These are phyloP conservation scores for Mythimna ferrago DNA, from an alignment of 2,888 invertebrate species.

Conservation along the genomic window DNA sequence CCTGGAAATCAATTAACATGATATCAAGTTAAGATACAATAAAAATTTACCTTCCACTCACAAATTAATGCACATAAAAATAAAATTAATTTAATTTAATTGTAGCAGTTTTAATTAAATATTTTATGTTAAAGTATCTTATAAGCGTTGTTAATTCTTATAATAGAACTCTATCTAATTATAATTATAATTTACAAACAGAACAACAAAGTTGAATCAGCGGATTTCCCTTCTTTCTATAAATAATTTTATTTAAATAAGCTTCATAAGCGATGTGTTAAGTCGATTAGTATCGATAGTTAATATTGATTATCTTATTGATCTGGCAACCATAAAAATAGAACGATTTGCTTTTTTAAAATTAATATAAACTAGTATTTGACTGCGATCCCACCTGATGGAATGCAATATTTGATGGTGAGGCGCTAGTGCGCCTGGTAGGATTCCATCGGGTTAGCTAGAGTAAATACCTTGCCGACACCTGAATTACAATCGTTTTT, in stretches of 20 bases:
- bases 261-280: background rate
- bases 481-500: too few relatives aligned
- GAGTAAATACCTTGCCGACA: too few relatives aligned
- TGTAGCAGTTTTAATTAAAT: background rate
- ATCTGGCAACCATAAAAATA: too few relatives aligned
- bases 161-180: slow-evolving; percentile 26
- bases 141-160: background rate
- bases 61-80: background rate
- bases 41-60: background rate
- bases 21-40: background rate
- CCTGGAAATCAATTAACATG: background rate
- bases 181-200: slow-evolving; percentile 34
- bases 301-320: too few relatives aligned
- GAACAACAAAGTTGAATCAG: slow-evolving; percentile 12
- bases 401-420: too few relatives aligned
- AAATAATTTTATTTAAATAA: slow-evolving; percentile 21
- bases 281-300: background rate
- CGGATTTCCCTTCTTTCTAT: slow-evolving; percentile 43
- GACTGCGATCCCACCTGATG: too few relatives aligned
- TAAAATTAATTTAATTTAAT: background rate
- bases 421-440: too few relatives aligned
- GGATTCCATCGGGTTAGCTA: too few relatives aligned
- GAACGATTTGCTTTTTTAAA: too few relatives aligned
- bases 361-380: too few relatives aligned
- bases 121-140: background rate